These are phyloP conservation scores for Ammodytes marinus DNA, from an alignment of 2,113 vertebrate species.

Conservation along the genomic window DNA sequence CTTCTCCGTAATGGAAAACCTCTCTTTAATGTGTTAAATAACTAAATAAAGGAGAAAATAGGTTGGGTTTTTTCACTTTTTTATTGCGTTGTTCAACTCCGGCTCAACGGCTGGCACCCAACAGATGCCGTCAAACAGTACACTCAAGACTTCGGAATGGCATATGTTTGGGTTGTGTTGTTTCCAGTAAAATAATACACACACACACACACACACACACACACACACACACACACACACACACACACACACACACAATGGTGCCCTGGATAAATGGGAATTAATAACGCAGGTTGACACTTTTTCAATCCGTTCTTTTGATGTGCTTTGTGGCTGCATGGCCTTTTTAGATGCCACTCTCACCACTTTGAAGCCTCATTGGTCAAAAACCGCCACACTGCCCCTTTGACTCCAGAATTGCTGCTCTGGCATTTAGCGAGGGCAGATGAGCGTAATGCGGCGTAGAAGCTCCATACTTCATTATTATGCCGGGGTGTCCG, in stretches of 20 bases:
- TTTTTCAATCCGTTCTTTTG: conserved; percentile 19
- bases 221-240: background rate
- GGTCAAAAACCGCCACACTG: conserved; percentile 57
- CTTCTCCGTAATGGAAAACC: conserved; percentile 10
- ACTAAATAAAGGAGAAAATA: conserved; percentile 26
- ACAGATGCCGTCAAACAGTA: conserved; percentile 7
- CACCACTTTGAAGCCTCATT: conserved; percentile 64
- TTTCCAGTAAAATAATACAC: conserved; percentile 7
- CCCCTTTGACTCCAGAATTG: conserved; percentile 66
- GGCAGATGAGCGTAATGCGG: conserved; percentile 58
- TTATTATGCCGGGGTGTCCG: conserved; percentile 71
- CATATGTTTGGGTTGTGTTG: background rate
- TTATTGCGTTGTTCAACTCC: conserved; percentile 32
- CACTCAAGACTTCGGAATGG: background rate
- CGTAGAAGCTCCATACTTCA: conserved; percentile 58
- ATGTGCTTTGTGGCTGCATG: background rate
- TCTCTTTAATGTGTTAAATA: conserved; percentile 39
- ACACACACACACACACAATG: too few relatives aligned
- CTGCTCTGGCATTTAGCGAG: conserved; percentile 76
- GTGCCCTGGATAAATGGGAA: background rate
- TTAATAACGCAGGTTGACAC: conserved; percentile 18
- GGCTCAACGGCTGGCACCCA: background rate
- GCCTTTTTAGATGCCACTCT: conserved; percentile 30
- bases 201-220: too few relatives aligned
- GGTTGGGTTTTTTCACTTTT: conserved; percentile 26